Evolutionary conservation across 2,113 vertebrate species (phyloP).

Genomic region (Vulpes vulpes): DNA sequence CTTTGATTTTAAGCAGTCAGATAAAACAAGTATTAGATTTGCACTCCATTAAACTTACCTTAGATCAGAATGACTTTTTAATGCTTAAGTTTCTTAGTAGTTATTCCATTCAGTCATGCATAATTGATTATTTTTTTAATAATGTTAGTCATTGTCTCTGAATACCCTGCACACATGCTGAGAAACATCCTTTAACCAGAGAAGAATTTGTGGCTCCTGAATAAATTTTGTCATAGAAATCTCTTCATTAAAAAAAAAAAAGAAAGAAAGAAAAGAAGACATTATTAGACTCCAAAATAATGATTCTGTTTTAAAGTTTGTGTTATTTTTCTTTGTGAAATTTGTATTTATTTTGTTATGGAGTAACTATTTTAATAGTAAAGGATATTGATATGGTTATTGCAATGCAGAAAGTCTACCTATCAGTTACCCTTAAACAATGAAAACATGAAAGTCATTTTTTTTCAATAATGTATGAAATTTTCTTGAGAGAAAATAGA

Average conservation of each 20-base stretch:
- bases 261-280: background rate
- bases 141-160: background rate
- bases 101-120: background rate
- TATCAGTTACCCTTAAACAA: background rate
- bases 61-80: slow-evolving; percentile 18
- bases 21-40: slow-evolving; percentile 18
- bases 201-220: background rate
- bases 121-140: background rate
- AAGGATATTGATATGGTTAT: background rate
- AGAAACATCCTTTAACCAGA: background rate
- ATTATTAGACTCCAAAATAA: background rate
- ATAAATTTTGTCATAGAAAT: background rate
- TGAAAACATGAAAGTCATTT: background rate
- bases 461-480: background rate
- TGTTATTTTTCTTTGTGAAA: slow-evolving; percentile 23
- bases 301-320: background rate
- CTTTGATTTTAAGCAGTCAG: slow-evolving; percentile 30
- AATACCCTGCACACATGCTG: background rate
- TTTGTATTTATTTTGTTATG: background rate
- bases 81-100: background rate
- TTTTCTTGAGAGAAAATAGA: background rate
- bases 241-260: background rate
- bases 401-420: background rate
- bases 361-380: background rate
- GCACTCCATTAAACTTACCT: slow-evolving; percentile 53